A percentile compares a stretch with the other conserved stretches of the same genome.
phyloP scores from a whole-genome alignment of 2,113 vertebrate species.

The Oncorhynchus masou region DNA sequence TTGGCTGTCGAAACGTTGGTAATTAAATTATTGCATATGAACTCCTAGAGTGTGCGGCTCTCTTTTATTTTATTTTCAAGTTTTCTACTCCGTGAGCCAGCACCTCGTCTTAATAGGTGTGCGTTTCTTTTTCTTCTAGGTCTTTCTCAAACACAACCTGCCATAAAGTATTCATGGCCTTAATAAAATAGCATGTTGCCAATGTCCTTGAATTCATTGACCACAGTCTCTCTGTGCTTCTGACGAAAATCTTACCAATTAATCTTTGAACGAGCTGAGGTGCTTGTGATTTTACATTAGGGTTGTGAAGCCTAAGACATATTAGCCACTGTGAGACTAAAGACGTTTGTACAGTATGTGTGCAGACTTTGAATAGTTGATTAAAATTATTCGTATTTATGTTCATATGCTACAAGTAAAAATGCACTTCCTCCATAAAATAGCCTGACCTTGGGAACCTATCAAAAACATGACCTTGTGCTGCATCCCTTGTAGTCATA shows the following conservation, averaged over 20 bases:
- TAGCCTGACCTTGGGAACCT: constrained; percentile 15
- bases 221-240: constrained; percentile 6
- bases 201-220: constrained; percentile 19
- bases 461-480: not conserved
- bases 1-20: too few relatives aligned
- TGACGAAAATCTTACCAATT: constrained; percentile 13
- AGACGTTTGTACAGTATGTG: not conserved
- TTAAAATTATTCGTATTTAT: constrained; percentile 12
- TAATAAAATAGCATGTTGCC: constrained; percentile 1
- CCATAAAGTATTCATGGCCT: not conserved
- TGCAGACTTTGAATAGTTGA: not conserved
- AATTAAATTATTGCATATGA: too few relatives aligned
- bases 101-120: too few relatives aligned
- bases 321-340: constrained; percentile 3
- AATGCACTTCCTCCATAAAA: constrained; percentile 10
- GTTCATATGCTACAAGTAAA: constrained; percentile 20
- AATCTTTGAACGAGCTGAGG: constrained; percentile 21
- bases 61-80: too few relatives aligned
- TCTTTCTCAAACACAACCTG: not conserved
- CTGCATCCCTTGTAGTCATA: not conserved
- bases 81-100: too few relatives aligned
- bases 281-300: constrained; percentile 21
- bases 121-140: too few relatives aligned
- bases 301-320: not conserved
- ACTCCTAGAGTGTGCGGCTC: too few relatives aligned